Percentiles rank a stretch among this genome's conserved stretches.
Evolutionary conservation across 1,140 invertebrate genomes (phyloP).

Genomic region (Bilobella aurantiaca): DNA sequence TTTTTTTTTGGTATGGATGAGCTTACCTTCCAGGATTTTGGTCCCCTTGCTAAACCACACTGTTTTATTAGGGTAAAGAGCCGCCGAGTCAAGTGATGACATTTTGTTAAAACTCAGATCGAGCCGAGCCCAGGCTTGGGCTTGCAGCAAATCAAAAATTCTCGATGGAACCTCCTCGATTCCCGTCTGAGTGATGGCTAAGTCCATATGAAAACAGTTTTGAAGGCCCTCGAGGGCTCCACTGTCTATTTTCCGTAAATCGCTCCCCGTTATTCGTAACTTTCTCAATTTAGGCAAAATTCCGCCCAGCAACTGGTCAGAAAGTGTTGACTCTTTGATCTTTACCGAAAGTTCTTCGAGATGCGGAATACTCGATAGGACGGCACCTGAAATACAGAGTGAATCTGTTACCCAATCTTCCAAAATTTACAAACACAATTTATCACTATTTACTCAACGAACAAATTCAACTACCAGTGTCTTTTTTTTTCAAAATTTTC

Average conservation of each 20-base stretch:
- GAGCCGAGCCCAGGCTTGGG: constrained; percentile 65
- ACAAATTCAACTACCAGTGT: too few species aligned
- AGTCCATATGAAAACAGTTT: constrained; percentile 51
- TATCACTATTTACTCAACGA: too few species aligned
- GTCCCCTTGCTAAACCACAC: constrained; percentile 74
- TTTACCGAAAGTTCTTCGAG: constrained; percentile 57
- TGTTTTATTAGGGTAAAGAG: constrained; percentile 69
- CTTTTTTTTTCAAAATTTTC: too few species aligned
- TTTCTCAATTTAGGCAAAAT: constrained; percentile 64
- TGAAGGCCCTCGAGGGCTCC: constrained; percentile 54
- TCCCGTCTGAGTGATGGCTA: constrained; percentile 62
- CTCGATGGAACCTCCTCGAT: constrained; percentile 63
- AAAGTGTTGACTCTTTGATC: constrained; percentile 57
- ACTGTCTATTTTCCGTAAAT: constrained; percentile 48
- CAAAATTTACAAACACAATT: too few species aligned
- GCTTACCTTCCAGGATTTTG: constrained; percentile 60
- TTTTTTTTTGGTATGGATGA: too few species aligned
- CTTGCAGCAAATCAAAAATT: constrained; percentile 62
- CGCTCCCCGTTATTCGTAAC: constrained; percentile 62
- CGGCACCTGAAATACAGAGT: constrained; percentile 27
- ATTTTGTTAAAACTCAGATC: constrained; percentile 72
- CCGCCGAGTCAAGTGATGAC: constrained; percentile 62
- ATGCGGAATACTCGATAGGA: constrained; percentile 46
- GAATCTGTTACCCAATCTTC: too few species aligned
- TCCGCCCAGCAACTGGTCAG: constrained; percentile 58